phyloP scores from a whole-genome alignment of 2,888 invertebrate genomes.

The Lasioglossum oenotherae region DNA sequence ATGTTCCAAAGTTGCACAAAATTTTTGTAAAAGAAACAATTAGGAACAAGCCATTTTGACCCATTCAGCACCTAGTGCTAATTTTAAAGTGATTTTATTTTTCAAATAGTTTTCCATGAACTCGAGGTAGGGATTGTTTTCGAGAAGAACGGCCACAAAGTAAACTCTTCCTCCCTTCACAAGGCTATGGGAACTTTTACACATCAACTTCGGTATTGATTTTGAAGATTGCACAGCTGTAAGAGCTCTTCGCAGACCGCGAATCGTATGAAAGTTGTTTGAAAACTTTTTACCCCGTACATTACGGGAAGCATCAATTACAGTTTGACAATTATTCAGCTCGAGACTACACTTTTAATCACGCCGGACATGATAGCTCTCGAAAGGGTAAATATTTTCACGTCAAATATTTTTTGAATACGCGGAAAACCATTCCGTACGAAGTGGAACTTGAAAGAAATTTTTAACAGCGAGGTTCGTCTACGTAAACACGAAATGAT shows the following conservation, averaged over 20 bases:
- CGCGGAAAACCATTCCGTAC: neutral
- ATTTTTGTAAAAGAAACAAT: no score
- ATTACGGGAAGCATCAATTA: neutral
- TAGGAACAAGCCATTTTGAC: no score
- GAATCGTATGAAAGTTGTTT: neutral
- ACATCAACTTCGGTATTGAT: neutral
- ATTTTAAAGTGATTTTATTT: no score
- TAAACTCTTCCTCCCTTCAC: neutral
- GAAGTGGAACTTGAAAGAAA: neutral
- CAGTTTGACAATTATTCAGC: neutral
- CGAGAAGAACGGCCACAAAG: no score
- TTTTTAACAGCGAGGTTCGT: neutral
- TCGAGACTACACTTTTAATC: neutral
- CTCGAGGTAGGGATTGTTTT: no score
- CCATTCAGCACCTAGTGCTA: no score
- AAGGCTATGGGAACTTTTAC: neutral
- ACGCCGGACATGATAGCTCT: neutral
- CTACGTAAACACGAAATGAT: neutral
- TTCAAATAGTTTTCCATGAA: no score
- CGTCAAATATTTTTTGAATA: neutral
- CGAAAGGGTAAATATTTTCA: neutral
- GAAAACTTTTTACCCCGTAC: neutral
- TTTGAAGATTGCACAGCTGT: neutral
- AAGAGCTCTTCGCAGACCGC: neutral
- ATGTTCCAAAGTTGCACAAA: no score